These are phyloP conservation scores for Microcebus murinus DNA, from an alignment of 2,113 vertebrate species.

Conservation along the genomic window DNA sequence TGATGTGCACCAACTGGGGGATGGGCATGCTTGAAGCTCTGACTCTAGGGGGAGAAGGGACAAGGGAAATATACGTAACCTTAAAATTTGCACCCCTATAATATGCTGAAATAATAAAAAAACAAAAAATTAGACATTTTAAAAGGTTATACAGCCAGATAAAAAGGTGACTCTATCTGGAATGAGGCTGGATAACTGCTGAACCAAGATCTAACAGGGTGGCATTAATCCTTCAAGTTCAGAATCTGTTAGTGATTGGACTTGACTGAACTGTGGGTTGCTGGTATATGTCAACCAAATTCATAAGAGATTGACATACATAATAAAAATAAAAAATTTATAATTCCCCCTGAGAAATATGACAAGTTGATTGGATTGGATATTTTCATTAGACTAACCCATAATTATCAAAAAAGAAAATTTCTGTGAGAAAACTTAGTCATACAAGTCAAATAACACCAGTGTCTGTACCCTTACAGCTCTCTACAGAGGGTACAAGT, in stretches of 20 bases:
- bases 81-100: no score
- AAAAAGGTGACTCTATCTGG: neutral
- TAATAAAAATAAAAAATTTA: conserved; percentile 13
- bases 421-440: neutral
- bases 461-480: neutral
- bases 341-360: neutral
- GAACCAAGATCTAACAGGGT: neutral
- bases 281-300: neutral
- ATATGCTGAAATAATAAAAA: no score
- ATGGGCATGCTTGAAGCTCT: no score
- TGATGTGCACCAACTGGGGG: no score
- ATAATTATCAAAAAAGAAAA: conserved; percentile 2
- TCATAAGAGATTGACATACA: neutral
- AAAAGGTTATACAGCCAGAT: neutral
- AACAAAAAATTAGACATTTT: neutral
- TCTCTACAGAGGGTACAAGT: neutral
- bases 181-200: neutral
- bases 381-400: neutral
- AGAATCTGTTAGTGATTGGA: neutral
- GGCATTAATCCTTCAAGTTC: neutral
- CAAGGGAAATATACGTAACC: no score
- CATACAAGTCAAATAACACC: neutral
- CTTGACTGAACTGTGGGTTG: neutral
- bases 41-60: no score
- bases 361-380: neutral